Conservation (phyloP, 2,113 vertebrate genomes). For the Myrmecophaga tridactyla region DNA sequence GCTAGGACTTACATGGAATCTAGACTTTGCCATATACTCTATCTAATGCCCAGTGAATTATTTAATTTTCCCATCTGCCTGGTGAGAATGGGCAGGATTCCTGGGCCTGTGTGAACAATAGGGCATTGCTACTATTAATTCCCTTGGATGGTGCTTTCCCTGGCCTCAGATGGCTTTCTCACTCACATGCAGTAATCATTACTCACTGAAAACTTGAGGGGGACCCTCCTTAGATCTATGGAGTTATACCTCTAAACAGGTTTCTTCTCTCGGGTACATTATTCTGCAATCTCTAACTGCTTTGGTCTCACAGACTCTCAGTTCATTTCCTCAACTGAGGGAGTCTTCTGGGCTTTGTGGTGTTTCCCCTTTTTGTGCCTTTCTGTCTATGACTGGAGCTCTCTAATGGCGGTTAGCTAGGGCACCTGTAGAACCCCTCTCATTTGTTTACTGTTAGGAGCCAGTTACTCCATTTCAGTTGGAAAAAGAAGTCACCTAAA, state of each 20-base stretch:
- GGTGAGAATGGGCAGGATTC: neutral
- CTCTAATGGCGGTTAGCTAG: neutral
- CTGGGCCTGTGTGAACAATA: neutral
- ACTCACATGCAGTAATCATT: neutral
- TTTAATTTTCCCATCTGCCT: neutral
- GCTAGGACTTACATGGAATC: conserved; percentile 10
- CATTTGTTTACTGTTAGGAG: neutral
- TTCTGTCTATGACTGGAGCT: neutral
- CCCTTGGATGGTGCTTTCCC: neutral
- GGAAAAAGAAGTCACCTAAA: neutral
- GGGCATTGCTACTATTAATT: neutral
- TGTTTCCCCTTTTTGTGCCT: neutral
- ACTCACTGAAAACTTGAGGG: neutral
- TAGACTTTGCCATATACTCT: neutral
- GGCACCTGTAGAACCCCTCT: neutral
- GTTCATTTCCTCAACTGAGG: too few species aligned
- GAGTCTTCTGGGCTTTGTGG: neutral
- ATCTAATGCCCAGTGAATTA: neutral
- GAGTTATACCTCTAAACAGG: neutral
- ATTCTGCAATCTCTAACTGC: neutral
- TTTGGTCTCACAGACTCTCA: too few species aligned
- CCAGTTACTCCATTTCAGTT: neutral
- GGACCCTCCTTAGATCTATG: neutral
- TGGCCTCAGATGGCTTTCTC: neutral
- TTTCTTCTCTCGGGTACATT: neutral